These are phyloP conservation scores for Muscicapa comitata DNA, from an alignment of 2,797 vertebrate species.

Conservation along the genomic window DNA sequence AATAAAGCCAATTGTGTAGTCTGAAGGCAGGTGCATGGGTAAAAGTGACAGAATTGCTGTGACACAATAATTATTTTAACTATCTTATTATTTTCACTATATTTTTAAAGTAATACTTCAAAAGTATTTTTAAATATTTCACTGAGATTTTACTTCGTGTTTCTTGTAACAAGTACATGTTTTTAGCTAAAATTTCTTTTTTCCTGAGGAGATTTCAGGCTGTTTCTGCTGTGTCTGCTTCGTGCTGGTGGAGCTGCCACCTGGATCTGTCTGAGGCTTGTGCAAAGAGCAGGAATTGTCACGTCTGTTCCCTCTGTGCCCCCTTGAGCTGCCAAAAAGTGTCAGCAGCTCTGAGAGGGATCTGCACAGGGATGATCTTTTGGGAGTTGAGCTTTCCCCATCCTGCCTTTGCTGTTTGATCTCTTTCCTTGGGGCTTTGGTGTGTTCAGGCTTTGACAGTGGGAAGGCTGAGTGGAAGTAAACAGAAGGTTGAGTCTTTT, in stretches of 20 bases:
- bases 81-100: rapidly evolving
- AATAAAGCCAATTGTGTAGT: not conserved
- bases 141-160: not conserved
- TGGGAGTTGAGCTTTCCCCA: not conserved
- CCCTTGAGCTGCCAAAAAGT: not conserved
- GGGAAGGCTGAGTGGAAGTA: not conserved
- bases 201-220: not conserved
- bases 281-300: not conserved
- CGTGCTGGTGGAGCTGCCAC: not conserved
- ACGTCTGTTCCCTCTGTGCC: not conserved
- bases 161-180: rapidly evolving
- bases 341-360: not conserved
- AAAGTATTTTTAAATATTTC: not conserved
- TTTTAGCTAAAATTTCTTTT: not conserved
- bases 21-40: not conserved
- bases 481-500: not conserved
- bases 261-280: not conserved
- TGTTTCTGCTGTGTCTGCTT: not conserved
- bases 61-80: not conserved
- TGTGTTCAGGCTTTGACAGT: not conserved
- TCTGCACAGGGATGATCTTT: not conserved
- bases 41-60: not conserved
- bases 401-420: not conserved
- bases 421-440: not conserved
- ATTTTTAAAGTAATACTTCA: rapidly evolving